Percentiles rank a stretch among this genome's conserved stretches.
These are phyloP conservation scores for Plagodis pulveraria DNA, from an alignment of 2,888 invertebrate genomes.

Conservation along the genomic window DNA sequence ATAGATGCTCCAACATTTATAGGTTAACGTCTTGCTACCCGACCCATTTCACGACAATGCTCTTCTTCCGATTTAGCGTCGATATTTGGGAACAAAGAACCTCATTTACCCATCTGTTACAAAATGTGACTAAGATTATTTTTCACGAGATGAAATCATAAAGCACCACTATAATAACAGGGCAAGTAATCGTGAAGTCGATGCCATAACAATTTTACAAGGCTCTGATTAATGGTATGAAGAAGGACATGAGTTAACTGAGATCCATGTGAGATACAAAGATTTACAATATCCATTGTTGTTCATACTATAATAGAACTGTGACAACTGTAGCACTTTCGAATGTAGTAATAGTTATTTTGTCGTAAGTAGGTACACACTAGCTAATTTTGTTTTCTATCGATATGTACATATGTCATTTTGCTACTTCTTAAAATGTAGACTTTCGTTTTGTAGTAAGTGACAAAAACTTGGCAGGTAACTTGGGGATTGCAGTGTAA, in stretches of 20 bases:
- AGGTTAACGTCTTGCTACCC: slow-evolving; percentile 8
- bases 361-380: too few relatives aligned
- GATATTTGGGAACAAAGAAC: slow-evolving; percentile 45
- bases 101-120: slow-evolving; percentile 35
- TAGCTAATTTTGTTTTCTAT: too few relatives aligned
- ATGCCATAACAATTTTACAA: slow-evolving; percentile 51
- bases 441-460: too few relatives aligned
- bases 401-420: too few relatives aligned
- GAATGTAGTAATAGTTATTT: too few relatives aligned
- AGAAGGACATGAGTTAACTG: slow-evolving; percentile 27
- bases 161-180: slow-evolving; percentile 36
- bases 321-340: too few relatives aligned
- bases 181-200: slow-evolving; percentile 43
- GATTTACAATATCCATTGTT: too few relatives aligned
- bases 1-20: slow-evolving; percentile 10
- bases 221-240: slow-evolving; percentile 54
- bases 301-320: too few relatives aligned
- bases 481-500: too few relatives aligned
- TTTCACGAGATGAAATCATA: slow-evolving; percentile 38
- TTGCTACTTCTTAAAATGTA: too few relatives aligned
- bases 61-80: slow-evolving; percentile 22
- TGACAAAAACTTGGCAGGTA: too few relatives aligned
- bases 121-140: slow-evolving; percentile 44
- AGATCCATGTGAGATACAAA: too few relatives aligned
- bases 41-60: slow-evolving; percentile 25